Conservation (phyloP, 1,140 invertebrate genomes). For the Hylyphantes graminicola region DNA sequence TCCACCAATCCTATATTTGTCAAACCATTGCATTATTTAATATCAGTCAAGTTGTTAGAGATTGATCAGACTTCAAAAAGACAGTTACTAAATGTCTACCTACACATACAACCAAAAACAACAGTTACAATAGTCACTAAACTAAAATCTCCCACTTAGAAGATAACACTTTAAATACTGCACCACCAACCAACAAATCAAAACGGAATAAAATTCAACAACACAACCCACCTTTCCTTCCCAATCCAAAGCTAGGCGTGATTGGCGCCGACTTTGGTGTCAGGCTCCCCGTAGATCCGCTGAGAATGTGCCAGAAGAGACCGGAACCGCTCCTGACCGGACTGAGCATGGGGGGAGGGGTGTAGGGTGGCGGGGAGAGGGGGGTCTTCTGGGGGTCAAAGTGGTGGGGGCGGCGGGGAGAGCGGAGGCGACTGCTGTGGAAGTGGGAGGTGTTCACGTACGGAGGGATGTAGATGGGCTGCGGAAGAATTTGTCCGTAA, state of each 20-base stretch:
- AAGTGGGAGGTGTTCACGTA: conserved; percentile 70
- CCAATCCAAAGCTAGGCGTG: conserved; percentile 61
- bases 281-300: conserved; percentile 60
- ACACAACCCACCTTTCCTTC: conserved; percentile 40
- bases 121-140: no score
- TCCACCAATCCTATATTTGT: no score
- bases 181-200: no score
- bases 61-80: no score
- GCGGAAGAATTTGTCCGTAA: conserved; percentile 60
- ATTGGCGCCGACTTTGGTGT: conserved; percentile 64
- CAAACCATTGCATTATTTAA: no score
- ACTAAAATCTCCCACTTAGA: no score
- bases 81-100: no score
- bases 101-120: no score
- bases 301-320: conserved; percentile 76
- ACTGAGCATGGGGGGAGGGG: conserved; percentile 91
- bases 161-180: no score
- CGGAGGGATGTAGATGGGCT: conserved; percentile 72
- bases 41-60: no score
- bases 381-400: conserved; percentile 56
- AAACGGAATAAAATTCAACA: no score
- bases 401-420: conserved; percentile 70
- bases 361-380: conserved; percentile 76
- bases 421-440: conserved; percentile 71
- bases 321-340: conserved; percentile 88